Base-by-base conservation (phyloP, 2,888 invertebrate species). In the Andricus quercusramuli region DNA sequence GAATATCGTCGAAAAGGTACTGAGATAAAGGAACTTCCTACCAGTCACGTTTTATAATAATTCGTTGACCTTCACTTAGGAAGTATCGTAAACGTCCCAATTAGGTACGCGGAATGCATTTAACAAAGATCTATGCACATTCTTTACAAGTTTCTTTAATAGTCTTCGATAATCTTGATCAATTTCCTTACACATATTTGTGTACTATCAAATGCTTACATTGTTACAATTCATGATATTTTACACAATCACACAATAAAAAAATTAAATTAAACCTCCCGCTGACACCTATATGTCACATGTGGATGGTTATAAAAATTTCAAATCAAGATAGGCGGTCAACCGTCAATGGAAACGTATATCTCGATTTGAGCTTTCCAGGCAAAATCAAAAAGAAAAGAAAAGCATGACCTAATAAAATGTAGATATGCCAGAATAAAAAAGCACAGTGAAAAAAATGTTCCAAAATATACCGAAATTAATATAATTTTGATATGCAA, bases 31-130 rank as follows among this genome's bases (percentile, higher is more conserved):
- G 80, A 82, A 83, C 81, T 83, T 84, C 83, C 84, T 83, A 81
- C 86, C 81, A 86, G 86, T 86, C 86, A 86, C 87, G 87, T 83
- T 86, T 86, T 85, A 84, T 86, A 87, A 87, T 86, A 85, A 86
- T 86, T 85, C 84, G 70, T 66, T 80, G 81, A 83, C 80, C 82
- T 78, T 51, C 77, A 78, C 70, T 64, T 66, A 74, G 56, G 56
- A 59, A 74, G 29, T 74, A 78, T 83, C 83, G 80, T 83, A 74
- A 74, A 59, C 80, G 78, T 67, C 79, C 83, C 79, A 85, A 82
- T 82, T 82, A 82, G 80, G 82, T 47, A 79, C 77, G 67, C 78
- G 78, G 79, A 83, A 78, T 81, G 77, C 80, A 83, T 84, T 80
- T 79, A 70, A 80, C 76, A 51, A 79, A 78, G 66, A 79, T 29